Evolutionary conservation across 2,888 invertebrate species (phyloP), one percentile per base, ranked within the genome.

Genomic region (Parelbella ahira): DNA sequence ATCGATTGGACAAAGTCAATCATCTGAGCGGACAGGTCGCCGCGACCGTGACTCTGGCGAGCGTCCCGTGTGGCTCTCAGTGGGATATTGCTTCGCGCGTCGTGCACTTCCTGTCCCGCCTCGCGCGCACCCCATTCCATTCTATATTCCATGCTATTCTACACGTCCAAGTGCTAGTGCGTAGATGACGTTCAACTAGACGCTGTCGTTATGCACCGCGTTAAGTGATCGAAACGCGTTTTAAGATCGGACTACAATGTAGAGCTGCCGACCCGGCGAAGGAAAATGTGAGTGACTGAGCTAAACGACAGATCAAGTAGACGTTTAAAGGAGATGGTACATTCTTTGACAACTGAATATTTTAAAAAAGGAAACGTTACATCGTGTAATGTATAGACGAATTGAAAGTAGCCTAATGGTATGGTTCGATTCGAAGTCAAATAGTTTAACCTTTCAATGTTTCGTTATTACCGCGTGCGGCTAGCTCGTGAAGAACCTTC

Each of bases 1-100:
- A 63, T 82, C 84, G 80, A 83, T 83, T 81, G 81, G 81, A 72
- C 75, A 75, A 64, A 82, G 76, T 81, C 74, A 80, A 83, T 84
- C 82, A 79, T 79, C 64, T 69, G 73, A 64, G 67, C 64, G 68
- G 67, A 60, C 74, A 74, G 78, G 77, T 80, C 78, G 76, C 63
- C 49, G 68, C 80, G 84, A 81, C 86, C 87, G 84, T 87, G 86
- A 86, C 83, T 79, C 67, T 68, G 63, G 60, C 58, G 66, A 68
- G 75, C 67, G 64, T 68, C 66, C 75, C 81, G 76, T 64, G 62
- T 62, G 44, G 49, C 47, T 44, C 50, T 53, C 55, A 56, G 56
- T 58, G 51, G 48, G 49, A 48, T 50, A 52, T 64, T 67, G 77
- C 65, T 69, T 64, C 65, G 76, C 81, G 76, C 61, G 60, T 61